phyloP scores from a whole-genome alignment of 2,113 vertebrate species.

The Australoheros scitulus region DNA sequence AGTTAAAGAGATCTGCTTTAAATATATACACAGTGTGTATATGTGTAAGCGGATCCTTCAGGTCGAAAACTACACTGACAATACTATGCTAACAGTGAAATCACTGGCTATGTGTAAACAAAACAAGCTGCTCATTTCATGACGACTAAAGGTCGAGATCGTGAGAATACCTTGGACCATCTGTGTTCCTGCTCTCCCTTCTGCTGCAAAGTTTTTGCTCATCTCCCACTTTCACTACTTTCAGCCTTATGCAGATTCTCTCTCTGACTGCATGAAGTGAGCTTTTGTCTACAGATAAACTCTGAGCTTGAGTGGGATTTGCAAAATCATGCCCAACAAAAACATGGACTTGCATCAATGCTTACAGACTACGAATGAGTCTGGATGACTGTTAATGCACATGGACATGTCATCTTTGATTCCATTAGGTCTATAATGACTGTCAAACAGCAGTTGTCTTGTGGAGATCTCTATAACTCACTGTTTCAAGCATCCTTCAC shows the following conservation, averaged over 20 bases:
- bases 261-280: conserved; percentile 25
- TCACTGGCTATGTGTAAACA: conserved; percentile 45
- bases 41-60: not conserved
- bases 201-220: conserved; percentile 49
- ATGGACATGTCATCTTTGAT: not conserved
- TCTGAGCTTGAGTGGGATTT: conserved; percentile 32
- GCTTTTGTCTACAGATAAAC: conserved; percentile 49
- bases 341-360: not conserved
- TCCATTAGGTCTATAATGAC: conserved; percentile 6
- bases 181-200: conserved; percentile 50
- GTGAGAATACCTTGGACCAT: conserved; percentile 62
- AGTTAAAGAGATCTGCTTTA: not conserved
- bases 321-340: conserved; percentile 31
- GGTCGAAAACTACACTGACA: conserved; percentile 22
- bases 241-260: conserved; percentile 10
- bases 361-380: conserved; percentile 6
- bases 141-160: conserved; percentile 30
- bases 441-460: conserved; percentile 27
- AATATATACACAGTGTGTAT: not conserved
- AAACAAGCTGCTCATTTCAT: conserved; percentile 40
- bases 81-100: conserved; percentile 31
- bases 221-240: conserved; percentile 25
- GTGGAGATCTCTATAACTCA: too few species aligned
- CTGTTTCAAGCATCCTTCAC: too few species aligned
- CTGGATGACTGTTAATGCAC: not conserved